Evolutionary conservation across 2,888 invertebrate genomes (phyloP).

Genomic region (Limnephilus lunatus): DNA sequence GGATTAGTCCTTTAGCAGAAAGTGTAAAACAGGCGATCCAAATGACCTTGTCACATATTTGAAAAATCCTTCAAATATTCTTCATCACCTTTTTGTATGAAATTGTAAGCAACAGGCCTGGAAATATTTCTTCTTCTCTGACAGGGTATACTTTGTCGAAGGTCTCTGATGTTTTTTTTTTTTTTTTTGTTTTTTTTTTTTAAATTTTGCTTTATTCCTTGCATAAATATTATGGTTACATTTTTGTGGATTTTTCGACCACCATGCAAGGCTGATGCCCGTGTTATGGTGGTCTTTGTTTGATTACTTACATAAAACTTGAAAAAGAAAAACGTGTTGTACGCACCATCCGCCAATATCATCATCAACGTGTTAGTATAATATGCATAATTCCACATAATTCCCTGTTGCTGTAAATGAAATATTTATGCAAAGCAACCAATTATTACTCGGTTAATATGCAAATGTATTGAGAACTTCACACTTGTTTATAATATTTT

Average conservation of each 20-base stretch:
- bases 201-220: too few relatives aligned
- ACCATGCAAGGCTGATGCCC: too few relatives aligned
- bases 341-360: neutral
- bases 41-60: neutral
- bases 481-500: neutral
- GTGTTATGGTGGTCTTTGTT: too few relatives aligned
- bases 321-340: too few relatives aligned
- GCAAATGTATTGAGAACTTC: neutral
- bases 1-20: neutral
- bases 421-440: neutral
- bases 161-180: neutral
- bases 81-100: neutral
- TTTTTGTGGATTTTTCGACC: too few relatives aligned
- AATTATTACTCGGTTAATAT: neutral
- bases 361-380: neutral
- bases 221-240: too few relatives aligned
- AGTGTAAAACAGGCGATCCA: neutral
- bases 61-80: neutral
- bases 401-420: neutral
- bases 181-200: too few relatives aligned
- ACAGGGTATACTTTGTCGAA: too few relatives aligned
- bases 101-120: neutral
- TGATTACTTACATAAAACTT: neutral
- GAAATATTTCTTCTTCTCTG: neutral
- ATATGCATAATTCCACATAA: neutral